phyloP scores from a whole-genome alignment of 2,113 vertebrate species.

The Indicator indicator region DNA sequence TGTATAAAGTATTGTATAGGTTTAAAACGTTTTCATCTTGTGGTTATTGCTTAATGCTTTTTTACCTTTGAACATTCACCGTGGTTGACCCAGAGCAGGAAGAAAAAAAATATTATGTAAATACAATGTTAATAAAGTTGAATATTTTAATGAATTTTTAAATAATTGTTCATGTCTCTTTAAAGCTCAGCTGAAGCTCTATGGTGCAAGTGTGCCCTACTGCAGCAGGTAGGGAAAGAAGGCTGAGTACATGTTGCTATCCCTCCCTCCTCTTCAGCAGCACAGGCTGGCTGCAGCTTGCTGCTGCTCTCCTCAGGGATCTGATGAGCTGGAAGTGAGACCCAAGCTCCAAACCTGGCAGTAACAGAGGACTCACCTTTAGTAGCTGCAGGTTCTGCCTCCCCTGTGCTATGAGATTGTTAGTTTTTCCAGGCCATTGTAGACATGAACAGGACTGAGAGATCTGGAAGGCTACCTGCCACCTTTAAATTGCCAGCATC shows the following conservation, averaged over 20 bases:
- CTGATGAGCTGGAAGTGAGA: too few relatives aligned
- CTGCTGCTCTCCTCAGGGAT: accelerated
- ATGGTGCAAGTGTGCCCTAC: accelerated
- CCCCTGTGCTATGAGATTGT: accelerated
- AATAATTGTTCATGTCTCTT: slow-evolving; percentile 7
- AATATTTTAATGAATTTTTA: slow-evolving; percentile 88
- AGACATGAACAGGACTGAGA: not conserved
- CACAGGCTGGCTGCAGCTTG: not conserved
- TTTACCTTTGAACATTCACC: slow-evolving; percentile 77
- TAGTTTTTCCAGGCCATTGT: too few relatives aligned
- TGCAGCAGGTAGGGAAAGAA: not conserved
- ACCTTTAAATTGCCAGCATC: not conserved
- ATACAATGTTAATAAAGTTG: slow-evolving; percentile 86
- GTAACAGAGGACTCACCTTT: not conserved
- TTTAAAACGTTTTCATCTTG: slow-evolving; percentile 84
- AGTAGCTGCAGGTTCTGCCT: too few relatives aligned
- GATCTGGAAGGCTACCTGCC: not conserved
- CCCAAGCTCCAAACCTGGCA: accelerated
- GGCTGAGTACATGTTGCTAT: not conserved
- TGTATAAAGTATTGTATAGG: slow-evolving; percentile 86
- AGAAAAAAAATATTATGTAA: slow-evolving; percentile 72
- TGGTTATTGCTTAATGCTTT: slow-evolving; percentile 85
- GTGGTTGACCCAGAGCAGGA: slow-evolving; percentile 78
- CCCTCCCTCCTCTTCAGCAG: not conserved
- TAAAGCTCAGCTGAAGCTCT: not conserved